Evolutionary conservation across 2,888 invertebrate genomes (phyloP), one percentile per base, ranked within the genome.

Genomic region (Iselma pallidipennis): DNA sequence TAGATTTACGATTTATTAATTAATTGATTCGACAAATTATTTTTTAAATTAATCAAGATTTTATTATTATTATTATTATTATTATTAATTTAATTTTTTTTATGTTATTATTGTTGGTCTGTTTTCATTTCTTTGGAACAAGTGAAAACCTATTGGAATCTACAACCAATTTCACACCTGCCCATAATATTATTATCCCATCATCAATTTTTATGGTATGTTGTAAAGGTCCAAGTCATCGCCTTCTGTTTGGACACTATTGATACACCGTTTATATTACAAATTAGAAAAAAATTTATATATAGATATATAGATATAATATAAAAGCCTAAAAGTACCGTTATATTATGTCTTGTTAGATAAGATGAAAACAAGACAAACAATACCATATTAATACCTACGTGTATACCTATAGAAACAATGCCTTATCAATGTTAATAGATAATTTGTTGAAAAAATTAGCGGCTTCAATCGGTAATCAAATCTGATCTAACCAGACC

Each of bases 1-100:
- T 55, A 52, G 21, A 14, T 57, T n/a, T n/a, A n/a, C n/a, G n/a
- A 57, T 21, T 61, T 57, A 57, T 61, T 63, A 63, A 63, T 63
- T 63, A 63, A 49, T 52, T 37, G n/a, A 37, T 9, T 37, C 28
- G 53, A 59, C 56, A 63, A 63, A 59, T 57, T 54, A 50, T 55
- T 25, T 19, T 21, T 45, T 26, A 29, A 42, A 58, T 53, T 48
- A 48, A 37, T 37, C 12, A 29, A 26, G 6, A 4, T 5, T 26
- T 26, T 5, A n/a, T 33, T 33, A 33, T 33, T n/a, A n/a, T 4
- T n/a, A 33, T 29, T 10, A 2, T 29, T 29, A 29, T 29, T 29
- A 2, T 10, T 49, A 48, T 48, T 49, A 49, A 37, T 37, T 37
- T 3, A 37, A 37, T 37, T 6, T n/a, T n/a, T 4, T 37, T 37